phyloP scores from a whole-genome alignment of 2,113 vertebrate genomes.

The Spheniscus mendiculus region DNA sequence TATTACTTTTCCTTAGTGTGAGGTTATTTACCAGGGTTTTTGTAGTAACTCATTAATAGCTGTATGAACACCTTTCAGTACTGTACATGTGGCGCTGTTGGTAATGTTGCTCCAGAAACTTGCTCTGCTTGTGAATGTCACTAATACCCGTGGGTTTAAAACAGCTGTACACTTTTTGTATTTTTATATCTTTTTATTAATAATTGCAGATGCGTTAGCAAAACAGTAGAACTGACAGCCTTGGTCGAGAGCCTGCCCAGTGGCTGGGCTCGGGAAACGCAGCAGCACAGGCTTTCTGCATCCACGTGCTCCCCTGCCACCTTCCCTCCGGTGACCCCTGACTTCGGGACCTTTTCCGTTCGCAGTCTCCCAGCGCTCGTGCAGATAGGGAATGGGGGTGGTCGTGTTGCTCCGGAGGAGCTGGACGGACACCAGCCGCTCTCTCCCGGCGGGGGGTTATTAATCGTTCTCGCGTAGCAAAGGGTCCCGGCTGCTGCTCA shows the following conservation, averaged over 20 bases:
- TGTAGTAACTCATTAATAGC: background rate
- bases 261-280: background rate
- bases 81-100: background rate
- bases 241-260: background rate
- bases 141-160: background rate
- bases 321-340: background rate
- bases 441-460: accelerated
- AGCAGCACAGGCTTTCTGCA: background rate
- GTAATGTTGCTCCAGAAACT: background rate
- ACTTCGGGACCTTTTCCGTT: background rate
- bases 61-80: background rate
- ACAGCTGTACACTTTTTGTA: background rate
- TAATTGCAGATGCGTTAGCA: background rate
- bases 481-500: background rate
- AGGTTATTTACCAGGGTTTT: background rate
- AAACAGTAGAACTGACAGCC: background rate
- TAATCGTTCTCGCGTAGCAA: accelerated
- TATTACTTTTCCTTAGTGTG: background rate
- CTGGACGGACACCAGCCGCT: background rate
- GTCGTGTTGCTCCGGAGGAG: accelerated
- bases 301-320: background rate
- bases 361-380: background rate
- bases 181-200: background rate
- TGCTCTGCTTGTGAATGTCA: background rate
- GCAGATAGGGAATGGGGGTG: background rate